Evolutionary conservation across 2,888 invertebrate species (phyloP).

Genomic region (Sycophila texana): DNA sequence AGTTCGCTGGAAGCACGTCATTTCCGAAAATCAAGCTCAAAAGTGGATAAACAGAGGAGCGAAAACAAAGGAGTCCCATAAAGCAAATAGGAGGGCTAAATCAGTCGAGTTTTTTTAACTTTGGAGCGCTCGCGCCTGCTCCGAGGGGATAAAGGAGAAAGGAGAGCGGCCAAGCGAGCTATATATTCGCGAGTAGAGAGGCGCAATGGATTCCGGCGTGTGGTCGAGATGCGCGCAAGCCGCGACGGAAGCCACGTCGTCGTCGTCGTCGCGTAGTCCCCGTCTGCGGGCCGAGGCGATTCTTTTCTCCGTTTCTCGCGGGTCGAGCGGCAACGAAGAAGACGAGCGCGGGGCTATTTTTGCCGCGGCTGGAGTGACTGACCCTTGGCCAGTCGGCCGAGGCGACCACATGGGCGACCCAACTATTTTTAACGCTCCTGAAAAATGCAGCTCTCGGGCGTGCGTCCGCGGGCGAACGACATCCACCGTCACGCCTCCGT

Average conservation of each 20-base stretch:
- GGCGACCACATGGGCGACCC: constrained; percentile 61
- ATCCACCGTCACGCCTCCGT: constrained; percentile 18
- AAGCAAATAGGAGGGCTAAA: constrained; percentile 29
- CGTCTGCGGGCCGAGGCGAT: constrained; percentile 13
- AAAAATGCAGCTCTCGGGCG: constrained; percentile 71
- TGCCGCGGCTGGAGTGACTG: constrained; percentile 71
- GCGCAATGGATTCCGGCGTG: constrained; percentile 17
- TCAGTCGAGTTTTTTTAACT: constrained; percentile 27
- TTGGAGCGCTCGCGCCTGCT: neutral
- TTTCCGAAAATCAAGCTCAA: neutral
- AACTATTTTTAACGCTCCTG: constrained; percentile 72
- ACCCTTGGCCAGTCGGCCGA: constrained; percentile 72
- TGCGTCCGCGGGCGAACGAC: constrained; percentile 58
- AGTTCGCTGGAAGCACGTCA: no score
- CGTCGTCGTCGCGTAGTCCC: neutral
- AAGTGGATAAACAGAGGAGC: constrained; percentile 2
- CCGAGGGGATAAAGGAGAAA: neutral
- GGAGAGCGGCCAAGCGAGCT: constrained; percentile 3
- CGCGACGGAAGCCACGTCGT: neutral
- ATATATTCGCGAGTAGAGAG: neutral
- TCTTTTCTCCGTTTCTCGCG: constrained; percentile 45
- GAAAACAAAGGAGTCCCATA: constrained; percentile 4
- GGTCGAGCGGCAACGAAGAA: neutral
- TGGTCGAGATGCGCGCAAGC: neutral
- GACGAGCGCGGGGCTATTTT: constrained; percentile 65